These are phyloP conservation scores for Tricholaema leucomelas DNA, from an alignment of 2,113 vertebrate species.

Conservation along the genomic window DNA sequence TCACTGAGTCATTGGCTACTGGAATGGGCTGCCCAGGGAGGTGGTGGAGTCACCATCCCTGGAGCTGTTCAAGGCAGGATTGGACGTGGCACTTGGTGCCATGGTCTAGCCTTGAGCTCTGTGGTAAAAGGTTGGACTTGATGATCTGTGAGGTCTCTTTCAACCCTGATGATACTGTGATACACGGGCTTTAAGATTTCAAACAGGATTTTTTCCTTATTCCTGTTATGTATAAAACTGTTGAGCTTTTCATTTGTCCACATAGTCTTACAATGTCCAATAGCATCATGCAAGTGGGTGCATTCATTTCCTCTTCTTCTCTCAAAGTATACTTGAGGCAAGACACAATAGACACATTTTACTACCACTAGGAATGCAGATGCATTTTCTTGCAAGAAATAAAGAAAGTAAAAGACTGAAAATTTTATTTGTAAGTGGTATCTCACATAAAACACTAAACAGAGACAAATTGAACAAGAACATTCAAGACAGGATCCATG, in stretches of 20 bases:
- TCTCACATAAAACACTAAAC: neutral
- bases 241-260: neutral
- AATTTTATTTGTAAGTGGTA: neutral
- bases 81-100: too few relatives aligned
- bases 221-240: neutral
- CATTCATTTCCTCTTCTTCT: neutral
- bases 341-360: neutral
- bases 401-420: neutral
- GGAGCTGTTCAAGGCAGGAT: too few relatives aligned
- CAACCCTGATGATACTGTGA: too few relatives aligned
- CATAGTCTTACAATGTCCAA: neutral
- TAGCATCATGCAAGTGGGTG: neutral
- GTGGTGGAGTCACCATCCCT: too few relatives aligned
- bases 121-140: too few relatives aligned
- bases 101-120: too few relatives aligned
- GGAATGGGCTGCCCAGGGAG: too few relatives aligned
- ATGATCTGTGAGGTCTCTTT: too few relatives aligned
- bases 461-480: neutral
- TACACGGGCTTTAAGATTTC: neutral
- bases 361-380: neutral
- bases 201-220: neutral
- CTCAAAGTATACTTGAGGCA: neutral
- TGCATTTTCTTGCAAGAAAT: neutral
- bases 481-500: neutral
- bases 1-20: too few relatives aligned